Evolutionary conservation across 1,140 invertebrate genomes (phyloP).

Genomic region (Aplysia californica): DNA sequence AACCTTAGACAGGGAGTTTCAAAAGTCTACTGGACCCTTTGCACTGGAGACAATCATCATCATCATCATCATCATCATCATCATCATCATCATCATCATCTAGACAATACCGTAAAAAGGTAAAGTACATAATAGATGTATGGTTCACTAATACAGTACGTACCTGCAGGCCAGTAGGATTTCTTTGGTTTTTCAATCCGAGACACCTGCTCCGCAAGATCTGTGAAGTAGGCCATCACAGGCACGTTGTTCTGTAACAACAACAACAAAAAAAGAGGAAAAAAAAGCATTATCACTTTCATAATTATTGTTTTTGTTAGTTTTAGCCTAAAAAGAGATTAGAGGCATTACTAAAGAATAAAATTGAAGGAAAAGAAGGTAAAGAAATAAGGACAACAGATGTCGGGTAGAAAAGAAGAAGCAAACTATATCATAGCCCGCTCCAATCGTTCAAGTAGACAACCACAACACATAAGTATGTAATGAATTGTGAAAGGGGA

Average conservation of each 20-base stretch:
- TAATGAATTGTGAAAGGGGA: too few relatives aligned
- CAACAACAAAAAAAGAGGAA: too few relatives aligned
- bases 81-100: constrained; percentile 20
- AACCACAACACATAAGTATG: too few relatives aligned
- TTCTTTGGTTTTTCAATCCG: constrained; percentile 77
- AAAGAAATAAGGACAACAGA: too few relatives aligned
- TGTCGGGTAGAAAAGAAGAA: too few relatives aligned
- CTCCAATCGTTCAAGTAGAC: too few relatives aligned
- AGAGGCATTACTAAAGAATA: too few relatives aligned
- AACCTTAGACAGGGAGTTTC: neutral
- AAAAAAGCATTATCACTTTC: too few relatives aligned
- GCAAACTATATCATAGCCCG: too few relatives aligned
- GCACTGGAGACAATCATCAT: constrained; percentile 7
- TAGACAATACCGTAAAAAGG: neutral
- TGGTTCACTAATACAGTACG: constrained; percentile 30
- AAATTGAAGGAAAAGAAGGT: too few relatives aligned
- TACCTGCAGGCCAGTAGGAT: constrained; percentile 31
- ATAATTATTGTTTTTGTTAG: too few relatives aligned
- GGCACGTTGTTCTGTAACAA: constrained; percentile 45
- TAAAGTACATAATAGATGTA: neutral
- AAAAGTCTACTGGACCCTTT: neutral
- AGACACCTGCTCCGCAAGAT: constrained; percentile 95
- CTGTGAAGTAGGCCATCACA: constrained; percentile 78
- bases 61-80: constrained; percentile 16
- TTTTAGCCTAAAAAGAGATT: too few relatives aligned